These are phyloP conservation scores for Callaeas wilsoni DNA, from an alignment of 2,113 vertebrate genomes.

Conservation along the genomic window DNA sequence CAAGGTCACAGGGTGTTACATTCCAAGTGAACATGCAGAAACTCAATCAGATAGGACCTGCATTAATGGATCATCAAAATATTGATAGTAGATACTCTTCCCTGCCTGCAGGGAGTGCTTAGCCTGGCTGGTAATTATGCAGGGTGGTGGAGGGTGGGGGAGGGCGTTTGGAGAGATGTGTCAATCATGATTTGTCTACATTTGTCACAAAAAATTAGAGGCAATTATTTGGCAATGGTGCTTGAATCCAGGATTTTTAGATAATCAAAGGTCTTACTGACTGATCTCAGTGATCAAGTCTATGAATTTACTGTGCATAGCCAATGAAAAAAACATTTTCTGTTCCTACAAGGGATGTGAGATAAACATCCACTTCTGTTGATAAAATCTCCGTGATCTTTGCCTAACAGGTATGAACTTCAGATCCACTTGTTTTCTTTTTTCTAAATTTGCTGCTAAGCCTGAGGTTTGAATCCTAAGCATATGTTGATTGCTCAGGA, in stretches of 20 bases:
- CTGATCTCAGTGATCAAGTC: neutral
- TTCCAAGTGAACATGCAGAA: conserved; percentile 22
- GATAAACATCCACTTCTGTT: neutral
- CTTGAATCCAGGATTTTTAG: neutral
- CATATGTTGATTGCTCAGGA: neutral
- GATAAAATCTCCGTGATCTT: neutral
- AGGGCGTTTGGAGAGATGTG: neutral
- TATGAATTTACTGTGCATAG: neutral
- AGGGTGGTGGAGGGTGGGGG: neutral
- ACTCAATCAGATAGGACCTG: neutral
- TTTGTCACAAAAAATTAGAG: neutral
- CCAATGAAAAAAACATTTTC: neutral
- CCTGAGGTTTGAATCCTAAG: neutral
- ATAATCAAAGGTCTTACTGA: neutral
- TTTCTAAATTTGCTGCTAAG: neutral
- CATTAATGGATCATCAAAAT: conserved; percentile 33
- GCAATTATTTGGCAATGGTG: neutral
- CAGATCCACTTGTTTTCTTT: neutral
- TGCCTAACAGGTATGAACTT: neutral
- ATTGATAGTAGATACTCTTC: conserved; percentile 1
- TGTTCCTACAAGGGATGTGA: neutral
- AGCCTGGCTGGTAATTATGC: neutral
- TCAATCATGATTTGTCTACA: neutral
- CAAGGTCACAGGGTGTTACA: conserved; percentile 61
- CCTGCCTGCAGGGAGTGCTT: neutral